Evolutionary conservation across 1,140 invertebrate species (phyloP).

Genomic region (Neocloeon triangulifer): DNA sequence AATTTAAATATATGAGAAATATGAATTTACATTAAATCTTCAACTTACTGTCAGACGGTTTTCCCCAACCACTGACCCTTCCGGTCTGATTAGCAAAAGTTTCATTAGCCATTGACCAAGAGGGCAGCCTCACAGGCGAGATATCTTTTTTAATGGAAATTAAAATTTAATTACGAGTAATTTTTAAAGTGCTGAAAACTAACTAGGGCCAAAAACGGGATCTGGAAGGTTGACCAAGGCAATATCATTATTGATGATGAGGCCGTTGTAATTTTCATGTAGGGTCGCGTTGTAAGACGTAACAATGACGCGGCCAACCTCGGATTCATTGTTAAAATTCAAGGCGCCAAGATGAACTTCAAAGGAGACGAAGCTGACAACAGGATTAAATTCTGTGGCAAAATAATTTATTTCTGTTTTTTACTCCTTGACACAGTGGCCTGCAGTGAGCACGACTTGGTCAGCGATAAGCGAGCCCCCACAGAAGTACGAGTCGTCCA

Average conservation of each 20-base stretch:
- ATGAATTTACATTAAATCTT: background rate
- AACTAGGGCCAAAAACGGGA: too few relatives aligned
- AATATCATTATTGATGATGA: background rate
- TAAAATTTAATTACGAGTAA: too few relatives aligned
- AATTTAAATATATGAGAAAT: too few relatives aligned
- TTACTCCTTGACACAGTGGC: slow-evolving; percentile 3
- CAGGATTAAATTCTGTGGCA: too few relatives aligned
- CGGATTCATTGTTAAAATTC: background rate
- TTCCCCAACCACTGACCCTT: slow-evolving; percentile 21
- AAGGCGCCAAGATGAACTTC: background rate
- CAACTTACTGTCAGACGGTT: background rate
- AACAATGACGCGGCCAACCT: background rate
- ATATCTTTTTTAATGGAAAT: too few relatives aligned
- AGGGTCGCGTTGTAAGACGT: background rate
- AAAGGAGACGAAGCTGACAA: background rate
- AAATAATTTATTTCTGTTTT: too few relatives aligned
- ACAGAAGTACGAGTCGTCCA: slow-evolving; percentile 11
- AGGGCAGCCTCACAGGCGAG: slow-evolving; percentile 19
- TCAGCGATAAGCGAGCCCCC: slow-evolving; percentile 16
- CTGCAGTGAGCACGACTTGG: slow-evolving; percentile 14
- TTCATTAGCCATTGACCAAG: slow-evolving; percentile 14
- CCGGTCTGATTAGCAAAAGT: slow-evolving; percentile 18
- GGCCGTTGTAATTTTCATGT: background rate
- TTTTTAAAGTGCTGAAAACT: too few relatives aligned
- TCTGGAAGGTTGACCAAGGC: background rate